A percentile compares a stretch with the other conserved stretches of the same genome.
Evolutionary conservation across 1,140 invertebrate species (phyloP).

Genomic region (Drosophila grimshawi): DNA sequence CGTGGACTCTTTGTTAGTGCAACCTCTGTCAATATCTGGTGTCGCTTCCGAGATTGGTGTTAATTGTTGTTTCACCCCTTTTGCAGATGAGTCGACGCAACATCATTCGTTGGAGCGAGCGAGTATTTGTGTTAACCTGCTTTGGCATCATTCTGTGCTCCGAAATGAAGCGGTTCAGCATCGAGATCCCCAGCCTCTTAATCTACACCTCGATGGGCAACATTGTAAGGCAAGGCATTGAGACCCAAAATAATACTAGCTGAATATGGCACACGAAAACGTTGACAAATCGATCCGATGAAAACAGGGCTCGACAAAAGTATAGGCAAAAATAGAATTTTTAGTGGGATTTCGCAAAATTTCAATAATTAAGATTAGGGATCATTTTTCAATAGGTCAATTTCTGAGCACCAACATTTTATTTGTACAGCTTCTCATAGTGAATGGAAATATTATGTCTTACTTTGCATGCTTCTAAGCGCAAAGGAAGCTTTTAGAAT

Average conservation of each 20-base stretch:
- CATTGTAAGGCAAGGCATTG: constrained; percentile 32
- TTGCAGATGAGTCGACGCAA: constrained; percentile 38
- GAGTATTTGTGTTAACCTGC: constrained; percentile 48
- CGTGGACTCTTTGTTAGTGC: constrained; percentile 48
- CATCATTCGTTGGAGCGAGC: constrained; percentile 54
- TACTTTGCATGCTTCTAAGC: no score
- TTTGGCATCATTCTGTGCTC: constrained; percentile 52
- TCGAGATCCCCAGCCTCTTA: constrained; percentile 29
- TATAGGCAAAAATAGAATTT: no score
- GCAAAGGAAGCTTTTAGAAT: no score
- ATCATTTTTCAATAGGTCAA: no score
- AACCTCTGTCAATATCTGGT: no score
- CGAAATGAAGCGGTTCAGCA: constrained; percentile 22
- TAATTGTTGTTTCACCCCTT: neutral
- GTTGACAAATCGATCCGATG: no score
- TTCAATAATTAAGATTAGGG: no score
- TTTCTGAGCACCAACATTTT: no score
- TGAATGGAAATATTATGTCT: no score
- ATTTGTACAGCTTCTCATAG: no score
- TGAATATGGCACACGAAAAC: neutral
- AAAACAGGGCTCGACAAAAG: no score
- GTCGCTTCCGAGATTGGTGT: neutral
- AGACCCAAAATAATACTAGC: neutral
- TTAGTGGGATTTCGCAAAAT: no score
- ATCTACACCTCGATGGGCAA: constrained; percentile 41